A percentile compares a stretch with the other conserved stretches of the same genome.
These are phyloP conservation scores for Kuschelorhynchus macadamiae DNA, from an alignment of 2,888 invertebrate species.

Conservation along the genomic window DNA sequence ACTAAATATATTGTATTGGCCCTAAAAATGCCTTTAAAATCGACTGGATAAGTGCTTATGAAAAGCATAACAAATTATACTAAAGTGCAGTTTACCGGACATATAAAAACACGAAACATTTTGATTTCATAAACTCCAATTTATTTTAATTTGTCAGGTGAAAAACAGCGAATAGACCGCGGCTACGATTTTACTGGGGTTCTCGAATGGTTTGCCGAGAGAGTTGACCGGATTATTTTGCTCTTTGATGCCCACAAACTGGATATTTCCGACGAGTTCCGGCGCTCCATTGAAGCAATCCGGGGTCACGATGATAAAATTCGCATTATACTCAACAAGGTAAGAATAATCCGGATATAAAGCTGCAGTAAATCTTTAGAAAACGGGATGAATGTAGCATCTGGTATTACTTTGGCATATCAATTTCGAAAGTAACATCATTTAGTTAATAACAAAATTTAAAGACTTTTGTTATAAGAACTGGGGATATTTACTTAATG, in stretches of 20 bases:
- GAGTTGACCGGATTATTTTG: constrained; percentile 96
- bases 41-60: too few relatives aligned
- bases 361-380: constrained; percentile 12
- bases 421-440: too few relatives aligned
- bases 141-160: constrained; percentile 78
- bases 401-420: too few relatives aligned
- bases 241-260: constrained; percentile 99
- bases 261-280: constrained; percentile 99
- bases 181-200: constrained; percentile 99
- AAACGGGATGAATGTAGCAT: constrained; percentile 2
- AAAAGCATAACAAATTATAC: too few relatives aligned
- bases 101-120: not conserved
- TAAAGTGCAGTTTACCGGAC: too few relatives aligned
- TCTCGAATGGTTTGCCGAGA: constrained; percentile 98
- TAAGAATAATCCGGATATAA: constrained; percentile 18
- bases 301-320: constrained; percentile 98
- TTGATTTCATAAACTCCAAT: constrained; percentile 2
- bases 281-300: constrained; percentile 95
- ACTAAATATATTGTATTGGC: too few relatives aligned
- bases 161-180: constrained; percentile 93
- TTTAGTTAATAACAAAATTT: too few relatives aligned
- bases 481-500: too few relatives aligned
- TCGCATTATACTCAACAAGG: constrained; percentile 95
- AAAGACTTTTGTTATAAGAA: not conserved
- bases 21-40: too few relatives aligned